phyloP scores from a whole-genome alignment of 2,797 vertebrate genomes.

The Sebastes paucispinis region DNA sequence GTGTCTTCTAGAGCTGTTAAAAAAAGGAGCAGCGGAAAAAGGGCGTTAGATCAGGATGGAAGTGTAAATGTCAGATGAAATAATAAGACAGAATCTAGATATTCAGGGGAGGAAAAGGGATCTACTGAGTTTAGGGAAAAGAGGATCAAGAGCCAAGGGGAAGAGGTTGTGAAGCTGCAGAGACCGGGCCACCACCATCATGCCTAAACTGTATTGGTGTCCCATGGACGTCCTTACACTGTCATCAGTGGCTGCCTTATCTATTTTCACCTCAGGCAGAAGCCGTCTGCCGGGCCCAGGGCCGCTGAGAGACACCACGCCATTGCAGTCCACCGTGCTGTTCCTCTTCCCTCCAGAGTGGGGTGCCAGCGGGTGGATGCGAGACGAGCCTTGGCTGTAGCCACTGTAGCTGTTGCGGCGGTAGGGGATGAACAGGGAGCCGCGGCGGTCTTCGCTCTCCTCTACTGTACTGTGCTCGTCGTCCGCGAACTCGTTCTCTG shows the following conservation, averaged over 20 bases:
- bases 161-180: conserved; percentile 69
- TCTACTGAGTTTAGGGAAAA: conserved; percentile 39
- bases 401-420: conserved; percentile 97
- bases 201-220: conserved; percentile 92
- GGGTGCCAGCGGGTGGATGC: conserved; percentile 91
- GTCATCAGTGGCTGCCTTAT: conserved; percentile 93
- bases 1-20: conserved; percentile 37
- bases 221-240: conserved; percentile 88
- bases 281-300: conserved; percentile 93
- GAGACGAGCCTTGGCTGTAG: conserved; percentile 95
- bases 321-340: conserved; percentile 99
- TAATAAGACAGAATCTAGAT: conserved; percentile 41
- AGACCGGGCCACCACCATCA: conserved; percentile 85
- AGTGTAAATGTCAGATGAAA: conserved; percentile 30
- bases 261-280: conserved; percentile 99
- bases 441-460: conserved; percentile 94
- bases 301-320: conserved; percentile 97
- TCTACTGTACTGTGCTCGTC: conserved; percentile 99
- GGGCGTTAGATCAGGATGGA: conserved; percentile 3
- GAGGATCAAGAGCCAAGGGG: conserved; percentile 62
- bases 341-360: conserved; percentile 92
- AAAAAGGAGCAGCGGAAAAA: conserved; percentile 23
- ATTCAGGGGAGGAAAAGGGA: conserved; percentile 22
- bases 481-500: conserved; percentile 97
- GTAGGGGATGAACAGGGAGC: conserved; percentile 96